Conservation (phyloP, 2,797 vertebrate genomes). For the Clarias pachynema region DNA sequence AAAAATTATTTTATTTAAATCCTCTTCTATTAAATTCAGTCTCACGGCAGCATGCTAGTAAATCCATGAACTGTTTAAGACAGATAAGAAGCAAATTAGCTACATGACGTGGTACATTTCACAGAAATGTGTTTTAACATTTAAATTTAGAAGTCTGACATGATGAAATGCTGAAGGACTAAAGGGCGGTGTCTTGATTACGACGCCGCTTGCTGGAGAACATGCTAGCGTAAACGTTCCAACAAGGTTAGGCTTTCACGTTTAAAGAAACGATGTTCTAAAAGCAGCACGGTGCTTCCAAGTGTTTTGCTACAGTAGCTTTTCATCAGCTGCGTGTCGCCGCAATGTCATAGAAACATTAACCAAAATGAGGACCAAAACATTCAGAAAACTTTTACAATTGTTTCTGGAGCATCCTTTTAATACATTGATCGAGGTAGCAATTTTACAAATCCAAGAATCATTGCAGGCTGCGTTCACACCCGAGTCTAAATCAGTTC, state of each 20-base stretch:
- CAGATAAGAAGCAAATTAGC: constrained; percentile 26
- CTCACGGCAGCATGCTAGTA: constrained; percentile 10
- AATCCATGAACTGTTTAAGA: constrained; percentile 6
- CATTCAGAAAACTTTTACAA: no score
- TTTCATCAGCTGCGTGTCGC: no score
- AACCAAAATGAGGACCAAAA: no score
- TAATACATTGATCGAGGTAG: not conserved
- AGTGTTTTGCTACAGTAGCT: not conserved
- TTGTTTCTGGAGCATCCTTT: no score
- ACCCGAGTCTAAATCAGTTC: not conserved
- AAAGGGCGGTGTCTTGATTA: constrained; percentile 1
- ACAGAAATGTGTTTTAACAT: not conserved
- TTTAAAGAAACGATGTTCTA: not conserved
- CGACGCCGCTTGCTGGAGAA: not conserved
- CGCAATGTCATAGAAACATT: no score
- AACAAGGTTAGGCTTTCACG: not conserved
- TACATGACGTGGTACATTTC: not conserved
- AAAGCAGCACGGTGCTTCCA: not conserved
- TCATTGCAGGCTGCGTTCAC: not conserved
- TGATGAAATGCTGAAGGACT: not conserved
- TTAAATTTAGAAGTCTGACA: not conserved
- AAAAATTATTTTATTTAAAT: constrained; percentile 23
- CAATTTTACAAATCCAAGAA: not conserved
- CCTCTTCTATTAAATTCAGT: constrained; percentile 40
- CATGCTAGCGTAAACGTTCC: no score